Conservation (phyloP, 2,113 vertebrate species). For the Atlantisia rogersi region DNA sequence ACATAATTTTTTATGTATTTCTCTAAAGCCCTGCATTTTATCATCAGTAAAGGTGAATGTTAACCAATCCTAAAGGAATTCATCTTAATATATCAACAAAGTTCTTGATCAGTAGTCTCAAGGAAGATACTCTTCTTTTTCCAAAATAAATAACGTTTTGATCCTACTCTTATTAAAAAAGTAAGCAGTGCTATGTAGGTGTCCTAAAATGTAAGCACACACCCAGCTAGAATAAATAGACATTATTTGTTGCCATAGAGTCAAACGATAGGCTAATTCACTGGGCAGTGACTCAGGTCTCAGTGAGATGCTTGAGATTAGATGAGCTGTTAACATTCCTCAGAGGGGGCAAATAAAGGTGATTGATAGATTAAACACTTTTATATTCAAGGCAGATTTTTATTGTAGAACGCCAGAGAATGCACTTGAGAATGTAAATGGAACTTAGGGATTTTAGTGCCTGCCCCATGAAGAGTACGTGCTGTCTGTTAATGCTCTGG, state of each 20-base stretch:
- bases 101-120: neutral
- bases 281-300: neutral
- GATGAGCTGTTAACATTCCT: neutral
- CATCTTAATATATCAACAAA: neutral
- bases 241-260: neutral
- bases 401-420: neutral
- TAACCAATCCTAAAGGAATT: neutral
- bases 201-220: neutral
- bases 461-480: neutral
- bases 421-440: neutral
- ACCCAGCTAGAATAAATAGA: neutral
- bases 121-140: neutral
- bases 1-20: neutral
- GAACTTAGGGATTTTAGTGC: neutral
- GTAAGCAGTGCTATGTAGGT: neutral
- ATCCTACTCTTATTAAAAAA: neutral
- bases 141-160: neutral
- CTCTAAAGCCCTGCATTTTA: neutral
- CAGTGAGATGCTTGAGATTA: neutral
- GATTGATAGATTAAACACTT: neutral
- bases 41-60: neutral
- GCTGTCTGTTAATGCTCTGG: neutral
- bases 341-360: neutral
- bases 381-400: neutral
- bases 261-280: neutral